These are phyloP conservation scores for Drymodes brunneopygia DNA, from an alignment of 2,113 vertebrate species.

Conservation along the genomic window DNA sequence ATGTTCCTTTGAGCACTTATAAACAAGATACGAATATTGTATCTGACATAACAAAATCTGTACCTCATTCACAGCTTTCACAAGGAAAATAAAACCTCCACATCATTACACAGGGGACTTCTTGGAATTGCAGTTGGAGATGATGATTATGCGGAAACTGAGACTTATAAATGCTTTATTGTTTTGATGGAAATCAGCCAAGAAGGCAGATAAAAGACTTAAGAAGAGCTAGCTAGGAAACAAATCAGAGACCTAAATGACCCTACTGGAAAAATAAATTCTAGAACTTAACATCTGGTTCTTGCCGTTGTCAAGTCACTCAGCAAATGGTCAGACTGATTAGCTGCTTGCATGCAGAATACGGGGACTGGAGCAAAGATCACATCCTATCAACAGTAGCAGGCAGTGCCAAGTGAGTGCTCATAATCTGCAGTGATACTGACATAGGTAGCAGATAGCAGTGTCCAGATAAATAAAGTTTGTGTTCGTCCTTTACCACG, in stretches of 20 bases:
- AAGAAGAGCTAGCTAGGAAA: conserved; percentile 44
- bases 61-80: not conserved
- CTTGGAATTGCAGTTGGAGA: conserved; percentile 8
- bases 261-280: conserved; percentile 55
- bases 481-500: not conserved
- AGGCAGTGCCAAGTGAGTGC: not conserved
- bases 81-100: conserved; percentile 22
- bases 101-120: not conserved
- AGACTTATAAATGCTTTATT: not conserved
- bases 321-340: conserved; percentile 26
- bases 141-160: conserved; percentile 24
- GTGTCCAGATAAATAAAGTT: not conserved
- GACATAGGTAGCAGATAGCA: not conserved
- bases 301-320: conserved; percentile 41
- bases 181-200: conserved; percentile 19
- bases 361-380: not conserved
- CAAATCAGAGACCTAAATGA: conserved; percentile 43
- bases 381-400: not conserved
- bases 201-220: conserved; percentile 52
- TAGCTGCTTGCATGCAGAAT: not conserved
- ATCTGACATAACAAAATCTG: conserved; percentile 12
- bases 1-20: not conserved
- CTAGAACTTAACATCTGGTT: conserved; percentile 39
- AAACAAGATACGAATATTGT: conserved; percentile 17
- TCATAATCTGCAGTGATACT: not conserved